These are phyloP conservation scores for Calameuta filiformis DNA, from an alignment of 2,888 invertebrate genomes.

Conservation along the genomic window DNA sequence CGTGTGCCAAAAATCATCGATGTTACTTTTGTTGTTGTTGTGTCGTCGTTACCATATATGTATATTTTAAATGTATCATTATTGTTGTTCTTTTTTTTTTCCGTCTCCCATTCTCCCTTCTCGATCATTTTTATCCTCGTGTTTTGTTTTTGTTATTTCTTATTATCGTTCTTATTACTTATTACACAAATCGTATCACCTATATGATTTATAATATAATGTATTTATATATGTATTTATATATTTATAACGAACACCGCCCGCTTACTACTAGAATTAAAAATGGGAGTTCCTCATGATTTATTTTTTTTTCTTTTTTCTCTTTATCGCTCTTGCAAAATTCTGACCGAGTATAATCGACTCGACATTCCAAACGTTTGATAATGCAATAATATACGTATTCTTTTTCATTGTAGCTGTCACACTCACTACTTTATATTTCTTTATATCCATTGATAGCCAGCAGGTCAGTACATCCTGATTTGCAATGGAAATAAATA, in stretches of 20 bases:
- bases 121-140: neutral
- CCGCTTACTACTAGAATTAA: constrained; percentile 64
- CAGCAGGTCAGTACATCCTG: neutral
- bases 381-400: constrained; percentile 55
- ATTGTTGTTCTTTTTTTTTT: constrained; percentile 32
- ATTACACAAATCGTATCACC: constrained; percentile 63
- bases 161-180: constrained; percentile 53
- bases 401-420: constrained; percentile 17
- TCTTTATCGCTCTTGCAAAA: constrained; percentile 14
- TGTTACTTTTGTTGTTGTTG: constrained; percentile 15
- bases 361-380: constrained; percentile 58
- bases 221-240: constrained; percentile 58
- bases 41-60: constrained; percentile 31
- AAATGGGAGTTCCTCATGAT: constrained; percentile 54
- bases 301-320: constrained; percentile 27
- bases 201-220: constrained; percentile 61
- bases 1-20: constrained; percentile 54
- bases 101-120: neutral
- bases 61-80: constrained; percentile 43
- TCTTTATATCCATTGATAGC: neutral
- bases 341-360: constrained; percentile 33
- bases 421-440: neutral
- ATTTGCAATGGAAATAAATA: neutral
- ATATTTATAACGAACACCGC: constrained; percentile 66
- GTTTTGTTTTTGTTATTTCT: constrained; percentile 36